Evolutionary conservation across 2,113 vertebrate species (phyloP).

Genomic region (Ophthalmotilapia sp.): DNA sequence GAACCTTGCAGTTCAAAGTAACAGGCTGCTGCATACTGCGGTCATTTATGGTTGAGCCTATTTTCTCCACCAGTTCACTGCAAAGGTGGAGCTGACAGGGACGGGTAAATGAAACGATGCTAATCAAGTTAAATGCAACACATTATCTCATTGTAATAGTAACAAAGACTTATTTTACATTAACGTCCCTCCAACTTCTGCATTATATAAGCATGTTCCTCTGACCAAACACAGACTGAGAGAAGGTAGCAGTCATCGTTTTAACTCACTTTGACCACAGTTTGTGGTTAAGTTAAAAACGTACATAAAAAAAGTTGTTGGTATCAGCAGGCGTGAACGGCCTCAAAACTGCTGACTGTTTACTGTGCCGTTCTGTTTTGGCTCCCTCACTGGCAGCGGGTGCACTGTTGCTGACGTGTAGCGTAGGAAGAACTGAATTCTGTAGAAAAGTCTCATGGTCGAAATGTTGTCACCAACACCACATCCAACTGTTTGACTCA

Average conservation of each 20-base stretch:
- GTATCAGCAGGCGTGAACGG: background rate
- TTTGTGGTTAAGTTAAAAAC: background rate
- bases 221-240: background rate
- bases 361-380: background rate
- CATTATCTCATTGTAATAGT: background rate
- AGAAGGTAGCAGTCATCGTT: background rate
- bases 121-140: background rate
- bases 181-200: background rate
- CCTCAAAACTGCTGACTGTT: background rate
- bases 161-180: background rate
- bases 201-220: background rate
- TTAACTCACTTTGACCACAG: background rate
- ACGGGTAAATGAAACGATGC: background rate
- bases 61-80: background rate
- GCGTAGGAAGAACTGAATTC: background rate
- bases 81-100: background rate
- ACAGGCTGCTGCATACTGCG: background rate
- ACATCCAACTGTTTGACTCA: background rate
- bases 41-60: background rate
- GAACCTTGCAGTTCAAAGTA: background rate
- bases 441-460: background rate
- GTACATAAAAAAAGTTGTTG: accelerated
- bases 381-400: background rate
- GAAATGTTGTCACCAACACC: background rate
- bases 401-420: background rate